Percentiles rank a stretch among this genome's conserved stretches.
Conservation (phyloP, 1,140 invertebrate genomes). For the Aleiodes sp. region DNA sequence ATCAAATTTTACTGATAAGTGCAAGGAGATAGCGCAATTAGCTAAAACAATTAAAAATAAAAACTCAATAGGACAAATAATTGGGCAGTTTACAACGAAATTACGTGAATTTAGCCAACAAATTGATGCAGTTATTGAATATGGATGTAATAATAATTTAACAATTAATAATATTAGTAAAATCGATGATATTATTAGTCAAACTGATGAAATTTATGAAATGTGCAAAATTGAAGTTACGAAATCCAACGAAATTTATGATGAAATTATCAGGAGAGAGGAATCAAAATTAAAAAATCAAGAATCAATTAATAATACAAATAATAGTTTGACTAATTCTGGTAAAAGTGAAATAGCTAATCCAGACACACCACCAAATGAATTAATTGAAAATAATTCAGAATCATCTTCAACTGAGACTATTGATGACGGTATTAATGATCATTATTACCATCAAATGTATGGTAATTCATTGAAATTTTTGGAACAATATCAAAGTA, state of each 20-base stretch:
- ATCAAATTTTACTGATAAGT: slow-evolving; percentile 53
- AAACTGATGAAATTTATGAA: slow-evolving; percentile 46
- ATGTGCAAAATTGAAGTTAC: slow-evolving; percentile 56
- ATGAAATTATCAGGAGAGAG: slow-evolving; percentile 56
- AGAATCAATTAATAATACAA: slow-evolving; percentile 39
- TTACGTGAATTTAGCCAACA: slow-evolving; percentile 53
- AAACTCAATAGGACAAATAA: slow-evolving; percentile 45
- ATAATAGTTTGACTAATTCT: no score
- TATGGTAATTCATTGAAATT: slow-evolving; percentile 68
- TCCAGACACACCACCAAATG: slow-evolving; percentile 14
- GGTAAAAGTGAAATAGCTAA: background rate
- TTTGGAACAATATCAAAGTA: slow-evolving; percentile 65
- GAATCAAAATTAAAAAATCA: slow-evolving; percentile 51
- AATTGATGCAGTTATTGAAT: slow-evolving; percentile 66
- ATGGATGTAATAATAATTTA: slow-evolving; percentile 59
- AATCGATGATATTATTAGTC: slow-evolving; percentile 45
- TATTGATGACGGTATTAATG: slow-evolving; percentile 43
- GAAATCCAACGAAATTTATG: slow-evolving; percentile 49
- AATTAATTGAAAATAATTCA: slow-evolving; percentile 19
- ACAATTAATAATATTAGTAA: slow-evolving; percentile 42
- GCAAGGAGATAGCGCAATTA: slow-evolving; percentile 53
- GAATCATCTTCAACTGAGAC: slow-evolving; percentile 1
- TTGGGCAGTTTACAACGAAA: slow-evolving; percentile 46
- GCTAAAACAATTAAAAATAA: slow-evolving; percentile 54
- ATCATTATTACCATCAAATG: slow-evolving; percentile 64